A percentile compares a stretch with the other conserved stretches of the same genome.
Conservation (phyloP, 1,140 invertebrate genomes). For the Drosophila fuyamai region DNA sequence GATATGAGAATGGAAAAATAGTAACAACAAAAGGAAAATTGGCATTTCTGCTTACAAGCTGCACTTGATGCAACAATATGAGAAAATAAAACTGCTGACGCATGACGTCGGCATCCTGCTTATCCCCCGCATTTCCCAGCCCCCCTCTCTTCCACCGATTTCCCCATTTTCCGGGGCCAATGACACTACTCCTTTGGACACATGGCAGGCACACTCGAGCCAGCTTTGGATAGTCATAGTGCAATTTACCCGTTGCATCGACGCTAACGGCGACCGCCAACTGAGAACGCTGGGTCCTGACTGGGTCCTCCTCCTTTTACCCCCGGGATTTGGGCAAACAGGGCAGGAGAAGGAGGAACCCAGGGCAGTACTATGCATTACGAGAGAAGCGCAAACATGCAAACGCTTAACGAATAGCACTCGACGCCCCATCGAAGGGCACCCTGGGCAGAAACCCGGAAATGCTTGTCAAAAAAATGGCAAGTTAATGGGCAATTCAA, state of each 20-base stretch:
- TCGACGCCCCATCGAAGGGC: slow-evolving; percentile 1
- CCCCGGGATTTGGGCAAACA: slow-evolving; percentile 21
- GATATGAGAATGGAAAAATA: slow-evolving; percentile 11
- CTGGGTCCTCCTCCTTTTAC: neutral
- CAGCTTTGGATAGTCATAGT: slow-evolving; percentile 54
- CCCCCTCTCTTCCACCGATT: neutral
- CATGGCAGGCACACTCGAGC: slow-evolving; percentile 24
- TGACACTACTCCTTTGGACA: slow-evolving; percentile 59
- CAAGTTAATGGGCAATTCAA: slow-evolving; percentile 8
- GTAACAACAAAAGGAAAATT: slow-evolving; percentile 36
- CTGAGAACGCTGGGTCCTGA: slow-evolving; percentile 29
- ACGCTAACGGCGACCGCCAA: slow-evolving; percentile 52
- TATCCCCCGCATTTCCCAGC: slow-evolving; percentile 1
- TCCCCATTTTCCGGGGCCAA: slow-evolving; percentile 49
- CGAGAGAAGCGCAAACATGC: slow-evolving; percentile 63
- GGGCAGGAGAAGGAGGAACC: neutral
- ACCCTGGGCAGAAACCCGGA: slow-evolving; percentile 19
- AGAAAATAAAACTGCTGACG: slow-evolving; percentile 67
- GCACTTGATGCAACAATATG: slow-evolving; percentile 53
- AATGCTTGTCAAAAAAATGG: slow-evolving; percentile 15
- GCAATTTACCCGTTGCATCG: slow-evolving; percentile 58
- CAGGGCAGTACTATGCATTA: slow-evolving; percentile 32
- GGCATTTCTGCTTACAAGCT: slow-evolving; percentile 52
- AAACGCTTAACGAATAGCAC: slow-evolving; percentile 60
- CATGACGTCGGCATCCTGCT: slow-evolving; percentile 56